Evolutionary conservation across 2,888 invertebrate genomes (phyloP).

Genomic region (Keiferia lycopersicella): DNA sequence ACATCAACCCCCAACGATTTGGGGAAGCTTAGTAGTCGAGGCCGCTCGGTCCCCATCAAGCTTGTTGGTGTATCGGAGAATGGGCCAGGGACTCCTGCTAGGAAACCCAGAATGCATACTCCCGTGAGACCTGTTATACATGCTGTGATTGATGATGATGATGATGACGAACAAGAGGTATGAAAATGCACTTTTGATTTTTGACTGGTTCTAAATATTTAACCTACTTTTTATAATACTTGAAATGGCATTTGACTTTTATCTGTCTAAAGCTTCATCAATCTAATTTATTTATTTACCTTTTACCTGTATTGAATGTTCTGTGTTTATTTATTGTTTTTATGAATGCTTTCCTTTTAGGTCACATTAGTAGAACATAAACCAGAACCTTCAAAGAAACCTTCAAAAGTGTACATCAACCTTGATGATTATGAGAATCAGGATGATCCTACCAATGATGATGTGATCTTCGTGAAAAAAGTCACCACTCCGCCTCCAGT

Average conservation of each 20-base stretch:
- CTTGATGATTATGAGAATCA: constrained; percentile 57
- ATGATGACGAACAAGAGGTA: constrained; percentile 63
- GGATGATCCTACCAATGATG: constrained; percentile 54
- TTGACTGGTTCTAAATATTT: background rate
- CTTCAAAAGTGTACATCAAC: constrained; percentile 60
- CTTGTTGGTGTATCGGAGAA: constrained; percentile 54
- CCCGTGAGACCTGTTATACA: constrained; percentile 57
- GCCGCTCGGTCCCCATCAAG: constrained; percentile 55
- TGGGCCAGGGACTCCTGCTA: constrained; percentile 49
- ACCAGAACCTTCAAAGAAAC: constrained; percentile 48
- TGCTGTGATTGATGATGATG: constrained; percentile 60
- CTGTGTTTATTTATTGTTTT: no score
- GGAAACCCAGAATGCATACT: constrained; percentile 59
- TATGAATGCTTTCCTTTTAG: constrained; percentile 43
- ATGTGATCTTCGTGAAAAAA: constrained; percentile 69
- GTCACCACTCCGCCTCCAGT: constrained; percentile 52
- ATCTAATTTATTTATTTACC: background rate
- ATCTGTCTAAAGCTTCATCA: background rate
- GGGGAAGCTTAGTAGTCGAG: constrained; percentile 41
- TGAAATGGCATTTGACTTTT: background rate
- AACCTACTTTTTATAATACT: background rate
- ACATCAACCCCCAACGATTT: constrained; percentile 70
- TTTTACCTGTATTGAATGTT: background rate
- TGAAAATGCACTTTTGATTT: constrained; percentile 16
- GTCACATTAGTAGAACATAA: constrained; percentile 61